Conservation (phyloP, 2,797 vertebrate species). For the Psittacula echo region DNA sequence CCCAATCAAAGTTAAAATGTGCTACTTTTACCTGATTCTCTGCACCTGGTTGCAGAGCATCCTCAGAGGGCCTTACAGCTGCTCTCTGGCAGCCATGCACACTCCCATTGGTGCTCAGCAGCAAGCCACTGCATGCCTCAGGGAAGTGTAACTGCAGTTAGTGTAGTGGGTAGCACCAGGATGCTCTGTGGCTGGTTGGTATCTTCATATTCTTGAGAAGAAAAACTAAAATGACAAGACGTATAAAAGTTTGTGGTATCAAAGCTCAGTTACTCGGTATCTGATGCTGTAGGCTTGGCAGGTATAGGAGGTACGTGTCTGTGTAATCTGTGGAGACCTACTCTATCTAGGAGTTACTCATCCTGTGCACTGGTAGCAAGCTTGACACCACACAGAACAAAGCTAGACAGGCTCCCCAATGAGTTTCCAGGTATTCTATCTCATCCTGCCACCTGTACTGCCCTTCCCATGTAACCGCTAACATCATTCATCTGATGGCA, state of each 20-base stretch:
- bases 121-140: not conserved
- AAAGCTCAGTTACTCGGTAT: not conserved
- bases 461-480: not conserved
- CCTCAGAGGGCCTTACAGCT: not conserved
- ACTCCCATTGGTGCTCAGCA: not conserved
- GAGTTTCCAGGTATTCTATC: not conserved
- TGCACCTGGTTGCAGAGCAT: not conserved
- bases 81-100: not conserved
- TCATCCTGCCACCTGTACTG: not conserved
- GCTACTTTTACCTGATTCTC: not conserved
- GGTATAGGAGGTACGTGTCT: not conserved
- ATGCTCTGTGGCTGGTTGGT: not conserved
- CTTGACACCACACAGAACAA: not conserved
- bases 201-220: not conserved
- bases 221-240: not conserved
- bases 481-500: not conserved
- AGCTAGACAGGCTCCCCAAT: not conserved
- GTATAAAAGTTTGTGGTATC: not conserved
- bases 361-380: not conserved
- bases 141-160: not conserved
- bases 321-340: not conserved
- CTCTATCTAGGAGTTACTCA: not conserved
- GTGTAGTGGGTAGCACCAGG: not conserved
- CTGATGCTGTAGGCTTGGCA: not conserved
- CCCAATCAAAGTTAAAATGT: not conserved